phyloP scores from a whole-genome alignment of 37 sponge, comb jelly and placozoan species.

The Halichondria panicea region DNA sequence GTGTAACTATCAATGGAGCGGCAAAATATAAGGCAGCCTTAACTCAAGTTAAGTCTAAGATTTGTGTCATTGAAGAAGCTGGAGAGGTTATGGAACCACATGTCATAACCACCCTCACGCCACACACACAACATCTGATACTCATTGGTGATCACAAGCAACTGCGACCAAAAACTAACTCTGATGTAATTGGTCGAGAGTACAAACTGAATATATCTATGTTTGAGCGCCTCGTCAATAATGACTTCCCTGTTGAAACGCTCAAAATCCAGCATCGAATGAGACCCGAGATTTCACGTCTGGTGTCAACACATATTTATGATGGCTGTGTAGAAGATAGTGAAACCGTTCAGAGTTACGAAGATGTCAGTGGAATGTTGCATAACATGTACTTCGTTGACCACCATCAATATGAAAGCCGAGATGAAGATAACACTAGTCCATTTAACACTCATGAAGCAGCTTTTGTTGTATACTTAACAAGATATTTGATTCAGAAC shows the following conservation, averaged over 20 bases:
- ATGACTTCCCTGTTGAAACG: conserved; percentile 57
- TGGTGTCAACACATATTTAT: conserved; percentile 80
- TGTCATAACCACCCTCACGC: conserved; percentile 68
- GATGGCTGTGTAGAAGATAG: conserved; percentile 23
- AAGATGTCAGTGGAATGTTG: conserved; percentile 32
- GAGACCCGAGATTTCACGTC: conserved; percentile 79
- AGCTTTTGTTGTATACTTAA: conserved; percentile 32
- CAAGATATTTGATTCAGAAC: conserved; percentile 55
- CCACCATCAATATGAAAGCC: conserved; percentile 37
- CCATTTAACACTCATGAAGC: conserved; percentile 63
- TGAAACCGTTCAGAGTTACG: conserved; percentile 16
- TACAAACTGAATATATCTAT: conserved; percentile 79
- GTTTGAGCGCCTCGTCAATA: conserved; percentile 76
- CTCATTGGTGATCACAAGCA: conserved; percentile 94
- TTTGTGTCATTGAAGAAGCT: conserved; percentile 87
- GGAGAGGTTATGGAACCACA: conserved; percentile 88
- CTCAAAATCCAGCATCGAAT: conserved; percentile 81
- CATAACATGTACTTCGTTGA: conserved; percentile 68
- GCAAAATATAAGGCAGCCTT: conserved; percentile 71
- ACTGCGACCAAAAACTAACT: conserved; percentile 78
- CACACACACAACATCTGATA: conserved; percentile 72
- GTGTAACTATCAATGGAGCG: conserved; percentile 89
- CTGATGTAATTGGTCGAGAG: conserved; percentile 56
- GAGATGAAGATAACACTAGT: conserved; percentile 37
- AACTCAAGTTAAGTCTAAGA: conserved; percentile 64